Base-by-base conservation (phyloP, 1,140 invertebrate genomes). In the Matsumurasca onukii region DNA sequence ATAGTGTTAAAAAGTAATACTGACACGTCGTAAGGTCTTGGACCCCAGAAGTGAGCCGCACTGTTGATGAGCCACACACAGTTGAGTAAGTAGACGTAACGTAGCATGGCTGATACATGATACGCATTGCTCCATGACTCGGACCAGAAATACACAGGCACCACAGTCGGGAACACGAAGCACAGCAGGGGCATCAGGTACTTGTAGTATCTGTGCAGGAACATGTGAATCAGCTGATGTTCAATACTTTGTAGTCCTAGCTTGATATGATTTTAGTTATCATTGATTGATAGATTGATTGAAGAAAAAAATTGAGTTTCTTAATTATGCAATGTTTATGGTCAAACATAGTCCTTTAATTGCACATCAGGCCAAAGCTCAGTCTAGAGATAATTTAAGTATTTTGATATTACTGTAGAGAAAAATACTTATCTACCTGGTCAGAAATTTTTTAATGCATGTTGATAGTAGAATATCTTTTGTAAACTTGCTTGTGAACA, bases 131-230 rank as follows among this genome's bases (percentile, higher is more conserved):
- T 76, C 22, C 81, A 75, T 15, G 75, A 77, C 77, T 91, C 89
- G n/a, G 80, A 82, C 87, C 88, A 91, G n/a, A 83, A 76, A 64
- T 78, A 82, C n/a, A 80, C 76, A 0, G 89, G 86, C 34, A 90
- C 76, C 1, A 84, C n/a, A 0, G 85, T 83, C 13, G 89, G 89
- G 5, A 89, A 30, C 83, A 87, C 22, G 78, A 73, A 72, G 88
- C 91, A 75, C 91, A 86, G 17, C 86, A 85, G 78, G 94, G 98
- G 49, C 95, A 88, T 75, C 96, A 86, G 72, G 96, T 79, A 12
- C 88, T 88, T n/a, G 89, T 71, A 75, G 39, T 71, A 70, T 59
- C 73, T 71, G 66, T 17, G 39, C 31, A 31, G 69, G 15, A 15
- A 30, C 25, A 9, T 15, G 59, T 39, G 17, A 39, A 9, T 5